A percentile compares a stretch with the other conserved stretches of the same genome.
These are phyloP conservation scores for Sebastes nivosus DNA, from an alignment of 2,797 vertebrate genomes.

Conservation along the genomic window DNA sequence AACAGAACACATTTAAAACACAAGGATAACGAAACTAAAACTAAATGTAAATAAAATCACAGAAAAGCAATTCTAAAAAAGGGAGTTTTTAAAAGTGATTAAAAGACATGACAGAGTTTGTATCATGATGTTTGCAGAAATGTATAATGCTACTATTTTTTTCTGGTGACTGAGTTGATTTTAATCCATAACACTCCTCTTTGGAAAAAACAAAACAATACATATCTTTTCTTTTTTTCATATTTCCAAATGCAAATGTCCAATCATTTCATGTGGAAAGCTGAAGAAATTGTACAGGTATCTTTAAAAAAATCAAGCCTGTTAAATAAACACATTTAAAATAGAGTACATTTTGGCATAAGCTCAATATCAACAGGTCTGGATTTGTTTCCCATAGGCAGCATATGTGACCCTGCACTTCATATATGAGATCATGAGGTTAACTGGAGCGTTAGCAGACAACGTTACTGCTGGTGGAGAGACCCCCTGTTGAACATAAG, in stretches of 20 bases:
- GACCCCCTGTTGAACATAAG: not conserved
- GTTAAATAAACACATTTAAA: not conserved
- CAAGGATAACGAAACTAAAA: too few relatives aligned
- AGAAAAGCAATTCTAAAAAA: too few relatives aligned
- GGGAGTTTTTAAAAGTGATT: too few relatives aligned
- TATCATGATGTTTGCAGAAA: not conserved
- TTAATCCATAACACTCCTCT: not conserved
- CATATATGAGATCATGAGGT: slow-evolving; percentile 5
- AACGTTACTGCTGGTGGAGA: not conserved
- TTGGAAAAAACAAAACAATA: not conserved
- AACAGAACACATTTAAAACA: too few relatives aligned
- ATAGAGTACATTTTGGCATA: not conserved
- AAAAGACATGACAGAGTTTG: too few relatives aligned
- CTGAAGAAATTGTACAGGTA: not conserved
- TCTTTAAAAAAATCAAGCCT: not conserved
- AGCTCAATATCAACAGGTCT: slow-evolving; percentile 40
- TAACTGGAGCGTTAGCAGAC: not conserved
- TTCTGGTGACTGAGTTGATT: not conserved
- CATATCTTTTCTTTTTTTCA: not conserved
- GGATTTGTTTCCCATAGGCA: slow-evolving; percentile 38
- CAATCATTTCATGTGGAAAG: not conserved
- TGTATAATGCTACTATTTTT: not conserved
- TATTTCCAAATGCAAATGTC: not conserved
- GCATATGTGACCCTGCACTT: slow-evolving; percentile 17
- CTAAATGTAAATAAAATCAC: too few relatives aligned